Conservation (phyloP, 2,888 invertebrate species). For the Cynaeus angustus region DNA sequence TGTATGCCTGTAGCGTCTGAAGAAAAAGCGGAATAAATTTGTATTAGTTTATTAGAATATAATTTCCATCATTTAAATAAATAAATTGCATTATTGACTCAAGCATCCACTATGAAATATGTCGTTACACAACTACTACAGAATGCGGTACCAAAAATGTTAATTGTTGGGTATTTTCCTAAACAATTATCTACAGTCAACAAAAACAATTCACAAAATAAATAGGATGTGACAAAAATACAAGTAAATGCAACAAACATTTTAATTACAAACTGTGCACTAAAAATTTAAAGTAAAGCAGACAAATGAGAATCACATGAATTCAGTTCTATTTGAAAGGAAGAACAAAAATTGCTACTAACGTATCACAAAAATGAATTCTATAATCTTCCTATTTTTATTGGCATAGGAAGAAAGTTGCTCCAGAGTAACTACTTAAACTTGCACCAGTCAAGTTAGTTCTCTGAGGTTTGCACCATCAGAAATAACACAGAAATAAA, state of each 20-base stretch:
- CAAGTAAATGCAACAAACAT: constrained; percentile 41
- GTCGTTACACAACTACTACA: constrained; percentile 60
- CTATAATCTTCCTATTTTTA: constrained; percentile 20
- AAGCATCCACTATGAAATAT: constrained; percentile 68
- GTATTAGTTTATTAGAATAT: constrained; percentile 70
- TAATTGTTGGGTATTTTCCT: constrained; percentile 28
- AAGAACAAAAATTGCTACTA: constrained; percentile 41
- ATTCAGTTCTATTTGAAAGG: constrained; percentile 19
- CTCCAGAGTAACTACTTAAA: constrained; percentile 47
- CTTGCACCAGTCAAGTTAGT: constrained; percentile 60
- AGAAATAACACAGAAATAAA: constrained; percentile 40
- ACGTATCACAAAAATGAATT: constrained; percentile 46
- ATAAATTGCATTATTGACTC: constrained; percentile 70
- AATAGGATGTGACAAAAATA: constrained; percentile 21
- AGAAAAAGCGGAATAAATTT: constrained; percentile 49
- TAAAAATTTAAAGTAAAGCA: constrained; percentile 26
- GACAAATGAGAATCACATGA: constrained; percentile 30
- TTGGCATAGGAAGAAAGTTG: constrained; percentile 26
- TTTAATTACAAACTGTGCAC: constrained; percentile 44
- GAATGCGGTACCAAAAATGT: constrained; percentile 49
- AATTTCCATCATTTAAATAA: constrained; percentile 70
- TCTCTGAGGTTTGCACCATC: constrained; percentile 52
- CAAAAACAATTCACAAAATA: constrained; percentile 38
- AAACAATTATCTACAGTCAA: constrained; percentile 44
- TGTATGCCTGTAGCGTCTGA: no score